Evolutionary conservation across 2,888 invertebrate species (phyloP).

Genomic region (Pterostichus niger): DNA sequence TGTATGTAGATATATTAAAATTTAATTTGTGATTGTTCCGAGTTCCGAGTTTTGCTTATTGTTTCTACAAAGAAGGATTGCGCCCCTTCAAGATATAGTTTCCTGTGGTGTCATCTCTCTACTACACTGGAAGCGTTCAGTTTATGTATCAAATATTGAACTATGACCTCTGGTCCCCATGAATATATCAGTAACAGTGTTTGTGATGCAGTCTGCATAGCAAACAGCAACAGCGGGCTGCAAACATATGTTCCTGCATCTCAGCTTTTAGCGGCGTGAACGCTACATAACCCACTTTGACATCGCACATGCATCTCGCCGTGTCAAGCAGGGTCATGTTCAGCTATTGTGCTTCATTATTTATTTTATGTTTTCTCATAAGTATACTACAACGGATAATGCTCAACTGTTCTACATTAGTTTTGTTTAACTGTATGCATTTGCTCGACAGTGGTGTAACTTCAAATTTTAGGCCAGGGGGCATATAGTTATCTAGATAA

Average conservation of each 20-base stretch:
- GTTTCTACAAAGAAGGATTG: too few species aligned
- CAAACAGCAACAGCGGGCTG: slow-evolving; percentile 21
- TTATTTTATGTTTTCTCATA: slow-evolving; percentile 22
- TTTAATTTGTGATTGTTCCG: too few species aligned
- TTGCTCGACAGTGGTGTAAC: too few species aligned
- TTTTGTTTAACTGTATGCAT: too few species aligned
- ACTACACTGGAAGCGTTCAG: slow-evolving; percentile 35
- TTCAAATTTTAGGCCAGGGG: too few species aligned
- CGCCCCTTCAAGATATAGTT: too few species aligned
- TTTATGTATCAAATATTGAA: slow-evolving; percentile 66
- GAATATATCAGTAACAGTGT: slow-evolving; percentile 65
- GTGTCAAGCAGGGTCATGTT: slow-evolving; percentile 32
- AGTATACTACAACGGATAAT: slow-evolving; percentile 10
- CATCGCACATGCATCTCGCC: background rate
- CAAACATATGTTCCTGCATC: slow-evolving; percentile 57
- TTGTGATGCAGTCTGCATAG: slow-evolving; percentile 61
- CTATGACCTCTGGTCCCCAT: slow-evolving; percentile 59
- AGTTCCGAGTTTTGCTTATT: too few species aligned
- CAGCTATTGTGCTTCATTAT: slow-evolving; percentile 11
- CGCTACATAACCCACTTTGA: slow-evolving; percentile 1
- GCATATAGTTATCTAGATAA: too few species aligned
- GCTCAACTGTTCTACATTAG: background rate
- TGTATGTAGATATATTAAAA: too few species aligned
- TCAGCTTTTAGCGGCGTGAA: slow-evolving; percentile 33
- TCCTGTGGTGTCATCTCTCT: background rate